Percentiles rank a stretch among this genome's conserved stretches.
phyloP scores from a whole-genome alignment of 2,797 vertebrate genomes.

The Muraenolepis orangiensis region DNA sequence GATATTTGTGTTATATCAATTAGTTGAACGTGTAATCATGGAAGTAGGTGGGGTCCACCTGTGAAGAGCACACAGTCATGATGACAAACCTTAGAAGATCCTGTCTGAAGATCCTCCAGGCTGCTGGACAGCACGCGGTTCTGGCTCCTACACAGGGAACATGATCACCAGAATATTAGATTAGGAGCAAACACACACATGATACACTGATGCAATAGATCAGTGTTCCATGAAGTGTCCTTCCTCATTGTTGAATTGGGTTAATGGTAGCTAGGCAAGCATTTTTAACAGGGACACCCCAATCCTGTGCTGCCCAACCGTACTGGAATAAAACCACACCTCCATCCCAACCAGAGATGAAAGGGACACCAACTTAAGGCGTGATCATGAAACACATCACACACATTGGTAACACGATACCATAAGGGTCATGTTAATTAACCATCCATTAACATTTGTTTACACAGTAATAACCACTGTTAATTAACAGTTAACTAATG shows the following conservation, averaged over 20 bases:
- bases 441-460: no score
- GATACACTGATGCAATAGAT: neutral
- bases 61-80: neutral
- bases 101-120: constrained; percentile 90
- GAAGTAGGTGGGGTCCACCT: no score
- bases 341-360: neutral
- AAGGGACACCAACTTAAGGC: neutral
- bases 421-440: no score
- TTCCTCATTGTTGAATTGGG: neutral
- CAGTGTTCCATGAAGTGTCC: neutral
- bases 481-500: no score
- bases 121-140: constrained; percentile 85
- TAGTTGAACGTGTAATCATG: neutral
- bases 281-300: neutral
- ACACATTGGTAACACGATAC: neutral
- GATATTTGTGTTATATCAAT: neutral
- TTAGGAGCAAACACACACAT: neutral
- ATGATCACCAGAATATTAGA: neutral
- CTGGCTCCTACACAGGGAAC: constrained; percentile 64
- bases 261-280: neutral
- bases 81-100: constrained; percentile 79
- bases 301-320: neutral
- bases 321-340: neutral
- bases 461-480: no score
- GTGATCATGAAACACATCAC: neutral